Conservation (phyloP, 2,113 vertebrate species). For the Scomber colias region DNA sequence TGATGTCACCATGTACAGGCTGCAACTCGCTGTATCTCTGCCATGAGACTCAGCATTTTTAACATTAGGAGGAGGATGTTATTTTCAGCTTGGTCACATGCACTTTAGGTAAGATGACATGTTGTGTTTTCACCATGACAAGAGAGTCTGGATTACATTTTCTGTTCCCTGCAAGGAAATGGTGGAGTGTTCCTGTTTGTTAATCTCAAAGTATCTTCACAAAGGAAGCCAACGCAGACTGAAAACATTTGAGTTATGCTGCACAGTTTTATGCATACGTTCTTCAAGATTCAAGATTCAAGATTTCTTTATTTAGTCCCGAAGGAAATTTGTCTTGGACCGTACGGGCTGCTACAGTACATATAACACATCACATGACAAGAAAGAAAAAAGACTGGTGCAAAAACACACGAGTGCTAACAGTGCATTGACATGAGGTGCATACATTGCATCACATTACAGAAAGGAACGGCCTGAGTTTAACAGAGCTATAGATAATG, state of each 20-base stretch:
- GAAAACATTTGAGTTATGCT: neutral
- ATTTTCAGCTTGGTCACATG: conserved; percentile 11
- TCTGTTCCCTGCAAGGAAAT: conserved; percentile 23
- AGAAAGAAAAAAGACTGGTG: too few relatives aligned
- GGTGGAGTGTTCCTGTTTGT: conserved; percentile 22
- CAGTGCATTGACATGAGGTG: too few relatives aligned
- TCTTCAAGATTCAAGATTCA: too few relatives aligned
- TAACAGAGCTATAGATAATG: too few relatives aligned
- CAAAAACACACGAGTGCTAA: too few relatives aligned
- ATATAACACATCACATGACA: too few relatives aligned
- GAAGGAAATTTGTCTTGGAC: too few relatives aligned
- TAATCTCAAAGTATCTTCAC: conserved; percentile 8
- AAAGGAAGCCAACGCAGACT: neutral
- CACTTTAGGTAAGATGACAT: neutral
- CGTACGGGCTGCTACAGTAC: too few relatives aligned
- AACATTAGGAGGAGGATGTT: conserved; percentile 12
- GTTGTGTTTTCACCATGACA: conserved; percentile 35
- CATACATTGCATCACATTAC: too few relatives aligned
- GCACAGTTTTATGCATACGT: conserved; percentile 10
- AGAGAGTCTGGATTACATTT: conserved; percentile 57
- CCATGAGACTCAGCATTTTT: neutral
- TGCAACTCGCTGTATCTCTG: neutral
- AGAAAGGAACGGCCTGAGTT: too few relatives aligned
- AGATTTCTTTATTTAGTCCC: too few relatives aligned
- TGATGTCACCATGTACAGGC: neutral